Evolutionary conservation across 2,888 invertebrate species (phyloP), one percentile per base, ranked within the genome.

Genomic region (Ctena decussata): DNA sequence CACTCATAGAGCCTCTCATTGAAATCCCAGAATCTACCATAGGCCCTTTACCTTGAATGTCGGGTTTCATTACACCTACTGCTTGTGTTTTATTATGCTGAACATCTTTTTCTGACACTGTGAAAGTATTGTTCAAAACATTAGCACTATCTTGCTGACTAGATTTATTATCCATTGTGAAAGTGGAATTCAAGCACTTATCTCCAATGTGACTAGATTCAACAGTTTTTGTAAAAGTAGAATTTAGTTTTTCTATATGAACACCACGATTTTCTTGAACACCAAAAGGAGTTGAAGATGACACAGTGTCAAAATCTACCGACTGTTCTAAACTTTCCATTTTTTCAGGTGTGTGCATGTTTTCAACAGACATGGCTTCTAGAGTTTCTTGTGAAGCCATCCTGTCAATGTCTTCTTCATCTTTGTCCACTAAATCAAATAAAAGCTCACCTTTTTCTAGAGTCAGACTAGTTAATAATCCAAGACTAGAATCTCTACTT

Each of bases 251-350:
- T 30, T 81, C 57, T 81, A 60, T 57, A 12, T 57, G 70, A 27
- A 41, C 21, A 57, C 41, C 30, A 32, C 27, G 37, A 65, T 85
- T 82, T 35, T 85, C 35, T 3, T 11, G 65, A 65, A 65, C 82
- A 69, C 78, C 49, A 84, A 89, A 79, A 21, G 93, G 92, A 21
- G 93, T 92, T 32, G 93, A 93, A 2, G 90, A 86, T 21, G 88
- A 83, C 24, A 87, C 82, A 75, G 82, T 89, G 71, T 81, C 89
- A 85, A 83, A 82, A 41, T 91, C 88, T 60, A 89, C 84, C 21
- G 89, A 86, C 44, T 79, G 85, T 53, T 86, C 80, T 46, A 91
- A 65, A n/a, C 86, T 86, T 44, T 84, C 85, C 57, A 84, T 77
- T 70, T 82, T 84, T 18, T 89, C 85, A 15, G 87, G 86, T 39